Evolutionary conservation across 1,140 invertebrate genomes (phyloP), one percentile per base, ranked within the genome.

Genomic region (Sycophaga agraensis): DNA sequence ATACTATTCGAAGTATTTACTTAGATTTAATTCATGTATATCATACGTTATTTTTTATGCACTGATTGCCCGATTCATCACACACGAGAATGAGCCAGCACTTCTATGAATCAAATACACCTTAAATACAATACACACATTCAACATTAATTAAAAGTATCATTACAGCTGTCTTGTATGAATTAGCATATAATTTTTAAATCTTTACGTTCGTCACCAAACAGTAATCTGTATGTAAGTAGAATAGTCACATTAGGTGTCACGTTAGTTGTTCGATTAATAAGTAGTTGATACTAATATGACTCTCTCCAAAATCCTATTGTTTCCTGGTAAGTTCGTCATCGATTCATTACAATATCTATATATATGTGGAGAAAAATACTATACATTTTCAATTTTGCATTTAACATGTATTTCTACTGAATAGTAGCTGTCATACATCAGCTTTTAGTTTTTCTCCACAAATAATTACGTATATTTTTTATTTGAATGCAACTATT

Each of bases 221-320:
- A 46, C 45, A 28, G 40, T 58, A 55, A 63, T 35, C 40, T 53
- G 26, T 63, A 57, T 63, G 48, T 51, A 45, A 57, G 54, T 63
- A 63, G 54, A 63, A 63, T 63, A 63, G 54, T 37, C 60, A 57
- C 54, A 63, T 58, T 63, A 63, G 61, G 61, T 63, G 48, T 21
- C 54, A 63, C 54, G 19, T 65, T 75, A 76, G 70, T 77, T 69
- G 65, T 69, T 75, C 68, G 68, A 73, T 74, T 61, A 68, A 72
- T 62, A 56, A 51, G 68, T 75, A 74, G 70, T 76, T 71, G 71
- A 71, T 51, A 53, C 69, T 78, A 75, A 74, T 68, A 74, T 66
- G 68, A 77, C 69, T 76, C 69, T 68, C 64, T 74, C 68, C 69
- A 72, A 72, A 50, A 31, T 72, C 73, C 69, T 73, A 74, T 71